phyloP scores from a whole-genome alignment of 2,797 vertebrate genomes.

The Sciurus carolinensis region DNA sequence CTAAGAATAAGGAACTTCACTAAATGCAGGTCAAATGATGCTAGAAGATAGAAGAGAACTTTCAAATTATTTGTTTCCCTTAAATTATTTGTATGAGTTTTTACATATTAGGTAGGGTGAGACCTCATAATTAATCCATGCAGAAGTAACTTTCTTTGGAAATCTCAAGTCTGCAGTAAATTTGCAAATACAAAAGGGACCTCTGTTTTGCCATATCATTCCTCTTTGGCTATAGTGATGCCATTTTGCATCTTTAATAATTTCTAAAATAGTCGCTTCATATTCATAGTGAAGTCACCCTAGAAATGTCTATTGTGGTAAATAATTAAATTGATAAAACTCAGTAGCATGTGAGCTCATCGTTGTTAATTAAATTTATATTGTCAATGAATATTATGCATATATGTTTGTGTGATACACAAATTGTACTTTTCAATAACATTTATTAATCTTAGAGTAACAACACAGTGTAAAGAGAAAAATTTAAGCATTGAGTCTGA shows the following conservation, averaged over 20 bases:
- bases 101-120: background rate
- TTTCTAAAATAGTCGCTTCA: background rate
- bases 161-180: background rate
- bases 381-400: background rate
- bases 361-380: conserved; percentile 11
- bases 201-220: background rate
- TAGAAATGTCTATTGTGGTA: background rate
- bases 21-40: background rate
- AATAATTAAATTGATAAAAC: conserved; percentile 39
- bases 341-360: background rate
- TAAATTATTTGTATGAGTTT: conserved; percentile 18
- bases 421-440: background rate
- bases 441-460: background rate
- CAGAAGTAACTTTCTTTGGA: background rate
- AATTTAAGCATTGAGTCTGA: background rate
- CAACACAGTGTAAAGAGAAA: background rate
- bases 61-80: background rate
- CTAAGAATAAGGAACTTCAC: background rate
- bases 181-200: background rate
- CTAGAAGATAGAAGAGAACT: background rate
- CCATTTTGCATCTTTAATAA: background rate
- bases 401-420: background rate
- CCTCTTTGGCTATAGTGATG: background rate
- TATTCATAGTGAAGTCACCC: background rate
- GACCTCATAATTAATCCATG: background rate